Conservation (phyloP, 2,113 vertebrate species). For the Shinisaurus crocodilurus region DNA sequence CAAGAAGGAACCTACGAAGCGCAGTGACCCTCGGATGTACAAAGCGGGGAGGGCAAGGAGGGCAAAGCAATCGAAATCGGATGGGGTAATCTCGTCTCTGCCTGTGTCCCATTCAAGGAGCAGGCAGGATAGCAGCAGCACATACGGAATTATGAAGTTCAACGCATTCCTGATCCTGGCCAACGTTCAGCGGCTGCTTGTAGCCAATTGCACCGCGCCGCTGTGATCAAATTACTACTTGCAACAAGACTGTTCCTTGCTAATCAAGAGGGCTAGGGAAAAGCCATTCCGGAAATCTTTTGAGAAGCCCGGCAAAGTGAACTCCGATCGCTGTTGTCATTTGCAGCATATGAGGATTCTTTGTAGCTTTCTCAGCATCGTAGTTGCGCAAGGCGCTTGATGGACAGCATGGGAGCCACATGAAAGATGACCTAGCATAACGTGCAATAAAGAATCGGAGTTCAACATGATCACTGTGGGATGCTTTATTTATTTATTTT, state of each 20-base stretch:
- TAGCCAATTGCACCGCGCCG: neutral
- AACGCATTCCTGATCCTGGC: neutral
- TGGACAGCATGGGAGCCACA: neutral
- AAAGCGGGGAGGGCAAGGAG: neutral
- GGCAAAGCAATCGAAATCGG: neutral
- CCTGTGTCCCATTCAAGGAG: neutral
- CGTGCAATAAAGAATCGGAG: constrained; percentile 24
- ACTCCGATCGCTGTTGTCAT: neutral
- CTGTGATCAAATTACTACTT: neutral
- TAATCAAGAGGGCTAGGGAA: neutral
- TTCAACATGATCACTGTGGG: constrained; percentile 6
- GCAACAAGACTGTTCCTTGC: neutral
- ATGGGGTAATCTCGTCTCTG: neutral
- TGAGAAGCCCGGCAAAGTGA: neutral
- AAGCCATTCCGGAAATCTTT: constrained; percentile 26
- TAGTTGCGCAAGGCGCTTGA: neutral
- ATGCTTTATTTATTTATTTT: neutral
- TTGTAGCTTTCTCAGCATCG: neutral
- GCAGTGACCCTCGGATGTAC: neutral
- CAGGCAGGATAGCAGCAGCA: neutral
- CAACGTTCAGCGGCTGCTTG: neutral
- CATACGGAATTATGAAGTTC: constrained; percentile 1
- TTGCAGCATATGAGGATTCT: constrained; percentile 13
- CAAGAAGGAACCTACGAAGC: neutral
- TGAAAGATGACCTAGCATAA: constrained; percentile 21